A percentile compares a stretch with the other conserved stretches of the same genome.
phyloP scores from a whole-genome alignment of 2,888 invertebrate genomes.

The Invenusta paracnida region DNA sequence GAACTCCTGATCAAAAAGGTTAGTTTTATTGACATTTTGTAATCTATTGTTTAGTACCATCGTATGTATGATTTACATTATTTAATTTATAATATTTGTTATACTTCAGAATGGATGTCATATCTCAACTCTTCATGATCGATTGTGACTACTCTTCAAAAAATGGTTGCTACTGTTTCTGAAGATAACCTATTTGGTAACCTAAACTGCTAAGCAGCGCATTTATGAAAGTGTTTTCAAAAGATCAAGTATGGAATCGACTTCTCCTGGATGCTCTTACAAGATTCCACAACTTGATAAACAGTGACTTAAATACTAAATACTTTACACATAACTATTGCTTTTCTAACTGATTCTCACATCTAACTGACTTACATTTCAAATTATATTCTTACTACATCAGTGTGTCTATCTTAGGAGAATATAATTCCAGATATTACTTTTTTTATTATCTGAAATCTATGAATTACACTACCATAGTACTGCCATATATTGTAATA shows the following conservation, averaged over 20 bases:
- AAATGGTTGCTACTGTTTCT: background rate
- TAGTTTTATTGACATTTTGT: background rate
- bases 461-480: no score
- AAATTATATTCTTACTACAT: background rate
- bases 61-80: background rate
- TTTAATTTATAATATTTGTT: background rate
- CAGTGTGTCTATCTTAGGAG: background rate
- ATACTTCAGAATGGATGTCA: background rate
- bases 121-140: background rate
- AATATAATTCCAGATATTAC: background rate
- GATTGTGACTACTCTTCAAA: background rate
- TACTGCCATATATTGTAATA: background rate
- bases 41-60: background rate
- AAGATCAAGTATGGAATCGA: background rate
- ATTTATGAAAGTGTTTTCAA: background rate
- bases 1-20: background rate
- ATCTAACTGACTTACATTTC: no score
- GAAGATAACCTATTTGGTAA: background rate
- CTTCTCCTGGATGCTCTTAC: background rate
- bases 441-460: background rate
- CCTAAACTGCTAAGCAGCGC: background rate
- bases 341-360: background rate
- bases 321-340: no score
- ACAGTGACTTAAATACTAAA: no score
- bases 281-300: background rate